A percentile compares a stretch with the other conserved stretches of the same genome.
phyloP scores from a whole-genome alignment of 2,888 invertebrate genomes.

The Himalopsyche kuldschensis region DNA sequence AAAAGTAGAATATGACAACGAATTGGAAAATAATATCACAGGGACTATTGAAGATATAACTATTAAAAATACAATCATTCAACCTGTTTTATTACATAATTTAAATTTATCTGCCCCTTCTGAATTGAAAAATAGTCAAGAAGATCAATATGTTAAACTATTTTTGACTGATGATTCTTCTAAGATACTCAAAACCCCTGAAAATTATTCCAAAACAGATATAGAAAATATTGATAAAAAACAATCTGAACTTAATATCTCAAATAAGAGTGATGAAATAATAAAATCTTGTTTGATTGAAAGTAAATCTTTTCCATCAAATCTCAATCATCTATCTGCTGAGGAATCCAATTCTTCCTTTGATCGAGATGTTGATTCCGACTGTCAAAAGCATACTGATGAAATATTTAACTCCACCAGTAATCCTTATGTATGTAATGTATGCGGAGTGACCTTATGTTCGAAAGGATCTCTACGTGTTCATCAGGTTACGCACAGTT shows the following conservation, averaged over 20 bases:
- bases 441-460: slow-evolving; percentile 8
- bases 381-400: background rate
- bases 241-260: background rate
- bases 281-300: background rate
- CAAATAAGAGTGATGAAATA: background rate
- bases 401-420: background rate
- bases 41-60: background rate
- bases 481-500: slow-evolving; percentile 6
- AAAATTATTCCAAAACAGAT: background rate
- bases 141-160: background rate
- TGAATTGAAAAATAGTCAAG: background rate
- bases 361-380: background rate
- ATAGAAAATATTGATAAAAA: background rate
- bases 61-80: background rate
- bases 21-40: background rate
- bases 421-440: background rate
- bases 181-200: background rate
- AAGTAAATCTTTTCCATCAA: background rate
- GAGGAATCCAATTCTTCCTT: background rate
- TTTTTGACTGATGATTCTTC: background rate
- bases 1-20: background rate
- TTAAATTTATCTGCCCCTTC: too few relatives aligned
- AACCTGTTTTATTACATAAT: too few relatives aligned
- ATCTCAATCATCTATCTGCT: background rate
- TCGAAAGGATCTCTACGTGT: background rate